Conservation (phyloP, 2,888 invertebrate species). For the Conops quadrifasciatus region DNA sequence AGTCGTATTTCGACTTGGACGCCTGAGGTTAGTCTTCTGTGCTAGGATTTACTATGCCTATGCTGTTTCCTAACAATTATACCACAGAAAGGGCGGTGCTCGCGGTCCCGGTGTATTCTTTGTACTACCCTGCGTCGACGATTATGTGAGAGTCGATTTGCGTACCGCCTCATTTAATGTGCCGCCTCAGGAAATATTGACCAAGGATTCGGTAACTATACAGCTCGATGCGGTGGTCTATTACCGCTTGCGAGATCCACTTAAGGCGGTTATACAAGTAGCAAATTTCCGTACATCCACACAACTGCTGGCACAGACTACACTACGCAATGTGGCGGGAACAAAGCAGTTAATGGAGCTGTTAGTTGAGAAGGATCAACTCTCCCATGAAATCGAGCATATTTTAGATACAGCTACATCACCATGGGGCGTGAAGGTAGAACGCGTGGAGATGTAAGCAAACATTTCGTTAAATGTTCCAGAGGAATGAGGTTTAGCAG, state of each 20-base stretch:
- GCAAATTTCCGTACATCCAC: conserved; percentile 72
- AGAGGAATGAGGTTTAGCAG: too few species aligned
- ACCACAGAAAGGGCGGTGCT: conserved; percentile 52
- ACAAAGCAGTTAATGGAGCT: conserved; percentile 89
- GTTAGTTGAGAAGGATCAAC: conserved; percentile 87
- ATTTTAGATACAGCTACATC: conserved; percentile 85
- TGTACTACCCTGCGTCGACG: conserved; percentile 71
- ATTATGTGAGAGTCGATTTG: conserved; percentile 69
- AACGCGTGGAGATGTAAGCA: conserved; percentile 89
- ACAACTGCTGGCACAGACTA: conserved; percentile 80
- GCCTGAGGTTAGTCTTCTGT: conserved; percentile 66
- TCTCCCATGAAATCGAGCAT: conserved; percentile 86
- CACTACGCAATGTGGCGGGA: conserved; percentile 86
- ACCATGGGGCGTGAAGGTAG: conserved; percentile 91
- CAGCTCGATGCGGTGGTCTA: conserved; percentile 89
- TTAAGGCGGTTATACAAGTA: conserved; percentile 76
- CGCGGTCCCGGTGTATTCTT: conserved; percentile 70
- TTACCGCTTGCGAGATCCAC: conserved; percentile 77
- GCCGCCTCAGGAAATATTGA: conserved; percentile 75
- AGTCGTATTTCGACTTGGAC: conserved; percentile 83
- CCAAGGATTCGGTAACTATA: conserved; percentile 91
- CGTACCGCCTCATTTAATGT: conserved; percentile 71
- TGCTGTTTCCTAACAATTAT: not conserved
- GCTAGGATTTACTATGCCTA: too few species aligned
- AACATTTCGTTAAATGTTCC: conserved; percentile 16